phyloP scores from a whole-genome alignment of 1,140 invertebrate genomes.

The Cotesia vestalis region DNA sequence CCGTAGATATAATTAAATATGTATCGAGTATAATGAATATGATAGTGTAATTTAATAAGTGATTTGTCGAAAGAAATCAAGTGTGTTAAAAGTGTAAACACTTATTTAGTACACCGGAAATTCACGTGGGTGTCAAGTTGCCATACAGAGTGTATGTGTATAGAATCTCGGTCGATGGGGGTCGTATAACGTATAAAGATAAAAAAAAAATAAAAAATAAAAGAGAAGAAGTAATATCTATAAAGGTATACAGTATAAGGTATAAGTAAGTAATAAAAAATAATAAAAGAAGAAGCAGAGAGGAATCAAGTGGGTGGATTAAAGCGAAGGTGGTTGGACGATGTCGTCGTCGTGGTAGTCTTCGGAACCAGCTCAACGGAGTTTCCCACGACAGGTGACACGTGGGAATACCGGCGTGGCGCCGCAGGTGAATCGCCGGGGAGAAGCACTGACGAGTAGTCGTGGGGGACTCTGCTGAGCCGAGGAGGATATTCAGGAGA shows the following conservation, averaged over 20 bases:
- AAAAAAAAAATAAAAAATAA: conserved; percentile 29
- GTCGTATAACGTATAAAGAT: conserved; percentile 26
- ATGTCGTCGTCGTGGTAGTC: conserved; percentile 26
- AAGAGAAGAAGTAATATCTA: conserved; percentile 30
- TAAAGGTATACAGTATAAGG: neutral
- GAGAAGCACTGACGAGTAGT: conserved; percentile 36
- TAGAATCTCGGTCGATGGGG: conserved; percentile 35
- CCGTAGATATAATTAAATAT: no score
- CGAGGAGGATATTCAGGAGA: conserved; percentile 17
- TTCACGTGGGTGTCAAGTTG: conserved; percentile 41
- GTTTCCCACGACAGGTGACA: conserved; percentile 66
- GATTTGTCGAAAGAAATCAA: conserved; percentile 7
- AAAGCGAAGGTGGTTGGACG: conserved; percentile 41
- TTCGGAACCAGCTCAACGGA: conserved; percentile 47
- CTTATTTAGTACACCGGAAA: conserved; percentile 31
- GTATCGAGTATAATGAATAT: neutral
- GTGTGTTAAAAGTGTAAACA: conserved; percentile 12
- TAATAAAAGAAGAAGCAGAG: conserved; percentile 11
- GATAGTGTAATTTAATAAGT: neutral
- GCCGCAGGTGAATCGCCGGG: conserved; percentile 56
- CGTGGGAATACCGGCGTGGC: conserved; percentile 60
- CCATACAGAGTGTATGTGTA: conserved; percentile 9
- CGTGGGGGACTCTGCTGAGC: conserved; percentile 33
- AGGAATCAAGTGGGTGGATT: conserved; percentile 40
- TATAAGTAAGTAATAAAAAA: conserved; percentile 4